Evolutionary conservation across 2,888 invertebrate genomes (phyloP), one percentile per base, ranked within the genome.

Genomic region (Clivina fossor): DNA sequence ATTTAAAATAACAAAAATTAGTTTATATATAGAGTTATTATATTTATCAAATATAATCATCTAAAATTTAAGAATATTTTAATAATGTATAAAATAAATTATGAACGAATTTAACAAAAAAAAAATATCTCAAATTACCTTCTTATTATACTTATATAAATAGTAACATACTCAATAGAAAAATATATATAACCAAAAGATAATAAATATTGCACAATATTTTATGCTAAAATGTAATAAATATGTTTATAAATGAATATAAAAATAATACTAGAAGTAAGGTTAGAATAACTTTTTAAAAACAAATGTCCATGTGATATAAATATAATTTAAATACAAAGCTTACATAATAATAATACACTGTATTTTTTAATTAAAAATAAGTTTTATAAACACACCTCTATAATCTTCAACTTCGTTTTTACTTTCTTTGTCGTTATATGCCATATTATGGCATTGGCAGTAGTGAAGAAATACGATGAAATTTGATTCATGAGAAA

Each of bases 341-440:
- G 13, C 26, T 28, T 49, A 28, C 13, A 16, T 11, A 13, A 19
- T 30, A 50, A 41, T 50, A 26, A 11, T 19, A 43, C 32, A 43
- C 43, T 30, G 43, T 32, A 32, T 40, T 7, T 11, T 40, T 40
- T 19, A 40, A n/a, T 41, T 32, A 41, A 32, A 15, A 28, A 24
- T 38, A 26, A 28, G 28, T 18, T 35, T 32, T 33, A 43, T 33
- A 13, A 35, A 44, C 53, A 53, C 43, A 44, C 53, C 53, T 53
- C 44, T 44, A 44, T 26, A 35, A 53, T 44, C 44, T 49, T 49
- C 44, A 13, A 37, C 35, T 48, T 40, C 40, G 48, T 48, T 56
- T 56, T 56, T 48, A 40, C 56, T 47, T 56, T 56, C 56, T 56
- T 56, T 56, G 56, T 56, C 47, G 53, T 53, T 44, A 48, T 41